These are phyloP conservation scores for Drosophila ironensis DNA, from an alignment of 1,140 invertebrate genomes.

Conservation along the genomic window DNA sequence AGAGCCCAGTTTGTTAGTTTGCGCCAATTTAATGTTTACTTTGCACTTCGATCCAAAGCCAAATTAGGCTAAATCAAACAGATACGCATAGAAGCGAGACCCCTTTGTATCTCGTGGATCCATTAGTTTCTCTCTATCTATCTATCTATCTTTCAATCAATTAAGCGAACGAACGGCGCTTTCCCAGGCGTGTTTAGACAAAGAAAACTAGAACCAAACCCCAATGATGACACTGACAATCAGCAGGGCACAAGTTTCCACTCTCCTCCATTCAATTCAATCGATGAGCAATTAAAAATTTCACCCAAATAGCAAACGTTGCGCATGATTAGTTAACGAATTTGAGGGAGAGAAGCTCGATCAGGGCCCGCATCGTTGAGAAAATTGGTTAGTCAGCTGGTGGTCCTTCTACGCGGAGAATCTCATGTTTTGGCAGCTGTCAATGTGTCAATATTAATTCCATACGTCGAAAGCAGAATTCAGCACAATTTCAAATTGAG, in stretches of 20 bases:
- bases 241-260: conserved; percentile 46
- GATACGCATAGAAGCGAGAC: conserved; percentile 34
- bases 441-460: conserved; percentile 80
- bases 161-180: conserved; percentile 60
- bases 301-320: conserved; percentile 69
- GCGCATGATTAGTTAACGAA: conserved; percentile 73
- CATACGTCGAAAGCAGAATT: conserved; percentile 74
- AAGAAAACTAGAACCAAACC: conserved; percentile 40
- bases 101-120: conserved; percentile 44
- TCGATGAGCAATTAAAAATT: conserved; percentile 67
- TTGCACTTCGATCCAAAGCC: conserved; percentile 61
- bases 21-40: conserved; percentile 78
- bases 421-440: conserved; percentile 73
- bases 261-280: conserved; percentile 20
- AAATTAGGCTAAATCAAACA: conserved; percentile 62
- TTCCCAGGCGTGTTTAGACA: conserved; percentile 74
- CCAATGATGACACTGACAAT: conserved; percentile 63
- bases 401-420: conserved; percentile 4
- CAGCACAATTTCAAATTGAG: conserved; percentile 74
- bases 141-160: conserved; percentile 65
- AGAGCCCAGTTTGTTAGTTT: conserved; percentile 66
- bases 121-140: conserved; percentile 41
- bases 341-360: conserved; percentile 35
- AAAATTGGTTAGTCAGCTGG: conserved; percentile 1
- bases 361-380: conserved; percentile 61